A percentile compares a stretch with the other conserved stretches of the same genome.
Conservation (phyloP, 2,113 vertebrate species). For the Chelonoidis abingdonii region DNA sequence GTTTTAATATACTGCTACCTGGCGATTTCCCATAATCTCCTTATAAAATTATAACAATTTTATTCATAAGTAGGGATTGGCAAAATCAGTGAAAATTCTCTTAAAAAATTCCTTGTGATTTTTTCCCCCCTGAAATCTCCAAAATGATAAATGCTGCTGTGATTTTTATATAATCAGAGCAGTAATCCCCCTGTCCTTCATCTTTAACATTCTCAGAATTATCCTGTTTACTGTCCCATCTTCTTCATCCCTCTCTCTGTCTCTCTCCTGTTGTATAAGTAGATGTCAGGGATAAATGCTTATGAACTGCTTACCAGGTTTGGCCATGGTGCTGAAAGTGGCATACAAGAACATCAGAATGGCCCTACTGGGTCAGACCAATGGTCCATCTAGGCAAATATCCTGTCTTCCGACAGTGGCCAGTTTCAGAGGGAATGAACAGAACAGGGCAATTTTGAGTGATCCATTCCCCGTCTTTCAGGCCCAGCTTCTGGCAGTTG, state of each 20-base stretch:
- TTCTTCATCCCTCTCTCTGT: rapidly evolving
- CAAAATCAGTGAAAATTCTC: not conserved
- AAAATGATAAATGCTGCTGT: not conserved
- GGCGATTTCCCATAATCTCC: not conserved
- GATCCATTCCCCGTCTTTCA: no score
- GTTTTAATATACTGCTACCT: not conserved
- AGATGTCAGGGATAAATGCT: not conserved
- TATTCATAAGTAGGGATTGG: rapidly evolving
- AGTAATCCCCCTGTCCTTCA: not conserved
- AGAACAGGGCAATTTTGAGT: no score
- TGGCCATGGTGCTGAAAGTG: not conserved
- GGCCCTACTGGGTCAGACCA: no score
- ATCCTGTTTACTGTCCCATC: not conserved
- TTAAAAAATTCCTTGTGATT: not conserved
- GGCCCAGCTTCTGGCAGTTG: no score
- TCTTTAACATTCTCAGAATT: not conserved
- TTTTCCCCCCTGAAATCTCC: not conserved
- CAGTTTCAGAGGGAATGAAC: no score
- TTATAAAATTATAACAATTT: not conserved
- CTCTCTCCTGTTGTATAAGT: not conserved
- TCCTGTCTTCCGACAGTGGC: no score
- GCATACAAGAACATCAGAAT: no score
- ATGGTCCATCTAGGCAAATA: no score
- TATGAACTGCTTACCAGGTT: rapidly evolving
- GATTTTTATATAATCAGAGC: rapidly evolving